Evolutionary conservation across 2,888 invertebrate genomes (phyloP), one percentile per base, ranked within the genome.

Genomic region (Sphaerophoria taeniata): DNA sequence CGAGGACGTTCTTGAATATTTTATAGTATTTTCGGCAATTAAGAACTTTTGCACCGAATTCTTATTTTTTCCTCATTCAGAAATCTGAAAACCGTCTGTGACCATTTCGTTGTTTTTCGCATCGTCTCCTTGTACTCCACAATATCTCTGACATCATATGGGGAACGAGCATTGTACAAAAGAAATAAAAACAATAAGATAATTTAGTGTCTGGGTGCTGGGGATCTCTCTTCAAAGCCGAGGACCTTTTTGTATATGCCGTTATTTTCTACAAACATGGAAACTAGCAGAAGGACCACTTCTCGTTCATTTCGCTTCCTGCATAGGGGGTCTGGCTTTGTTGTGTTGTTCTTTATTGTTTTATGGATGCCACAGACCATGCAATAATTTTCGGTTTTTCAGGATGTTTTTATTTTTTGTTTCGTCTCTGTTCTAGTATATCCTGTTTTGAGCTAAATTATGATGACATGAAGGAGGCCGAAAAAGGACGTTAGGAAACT

Each of bases 351-450:
- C 80, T 76, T 73, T 24, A 24, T 24, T 85, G 76, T 77, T 81
- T 77, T 77, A 81, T 80, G 65, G 65, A 63, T 67, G 72, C 84
- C 84, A 63, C 84, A 84, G 61, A 75, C 75, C 80, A 39, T 80
- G 75, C 85, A 85, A 81, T 85, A 72, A 85, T 85, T 81, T 85
- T 65, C 70, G 85, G 85, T 85, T 85, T 65, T 43, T 49, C 76
- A 73, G 76, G 72, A 77, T 77, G 39, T 76, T 63, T 58, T 55
- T 9, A 12, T 34, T 34, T 51, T 49, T 24, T 76, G 31, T 61
- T 51, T 65, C 47, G 69, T 72, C 69, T 55, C 43, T 49, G 76
- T 60, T 14, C 16, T 4, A 43, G 56, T 24, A 43, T 36, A 39
- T 45, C 55, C 56, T 45, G 33, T 56, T 70, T 45, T 39, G 53